Evolutionary conservation across 2,888 invertebrate genomes (phyloP).

Genomic region (Polyommatus iphigenia): DNA sequence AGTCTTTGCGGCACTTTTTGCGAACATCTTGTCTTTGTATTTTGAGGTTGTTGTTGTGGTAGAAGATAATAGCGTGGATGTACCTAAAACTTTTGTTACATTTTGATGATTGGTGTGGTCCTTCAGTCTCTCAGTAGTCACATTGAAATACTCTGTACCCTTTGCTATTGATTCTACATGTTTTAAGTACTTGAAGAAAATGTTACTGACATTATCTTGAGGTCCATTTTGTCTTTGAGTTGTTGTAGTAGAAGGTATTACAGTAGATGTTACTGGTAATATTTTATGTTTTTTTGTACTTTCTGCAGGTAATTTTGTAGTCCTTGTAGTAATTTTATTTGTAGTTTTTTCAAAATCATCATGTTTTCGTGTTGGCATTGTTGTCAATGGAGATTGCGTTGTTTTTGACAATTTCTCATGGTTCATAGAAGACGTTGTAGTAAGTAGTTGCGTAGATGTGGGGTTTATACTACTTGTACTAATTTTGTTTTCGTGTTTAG

Average conservation of each 20-base stretch:
- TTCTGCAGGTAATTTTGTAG: background rate
- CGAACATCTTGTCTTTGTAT: background rate
- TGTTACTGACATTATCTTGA: no score
- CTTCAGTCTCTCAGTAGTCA: background rate
- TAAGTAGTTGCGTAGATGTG: background rate
- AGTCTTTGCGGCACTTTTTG: background rate
- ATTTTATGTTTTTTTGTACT: no score
- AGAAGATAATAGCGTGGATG: background rate
- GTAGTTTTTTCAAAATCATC: background rate
- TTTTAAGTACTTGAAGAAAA: no score
- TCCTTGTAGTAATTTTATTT: background rate
- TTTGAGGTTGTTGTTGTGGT: background rate
- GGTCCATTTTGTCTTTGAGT: no score
- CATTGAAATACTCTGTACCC: no score
- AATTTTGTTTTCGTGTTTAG: background rate
- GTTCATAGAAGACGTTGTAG: background rate
- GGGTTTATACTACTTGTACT: background rate
- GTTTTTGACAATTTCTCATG: background rate
- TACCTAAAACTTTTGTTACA: background rate
- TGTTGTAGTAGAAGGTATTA: no score
- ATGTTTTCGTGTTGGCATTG: background rate
- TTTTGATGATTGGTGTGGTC: background rate
- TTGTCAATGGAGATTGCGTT: background rate
- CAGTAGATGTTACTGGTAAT: no score
- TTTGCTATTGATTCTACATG: no score